A percentile compares a stretch with the other conserved stretches of the same genome.
Conservation (phyloP, 2,113 vertebrate genomes). For the Saguinus imperator region DNA sequence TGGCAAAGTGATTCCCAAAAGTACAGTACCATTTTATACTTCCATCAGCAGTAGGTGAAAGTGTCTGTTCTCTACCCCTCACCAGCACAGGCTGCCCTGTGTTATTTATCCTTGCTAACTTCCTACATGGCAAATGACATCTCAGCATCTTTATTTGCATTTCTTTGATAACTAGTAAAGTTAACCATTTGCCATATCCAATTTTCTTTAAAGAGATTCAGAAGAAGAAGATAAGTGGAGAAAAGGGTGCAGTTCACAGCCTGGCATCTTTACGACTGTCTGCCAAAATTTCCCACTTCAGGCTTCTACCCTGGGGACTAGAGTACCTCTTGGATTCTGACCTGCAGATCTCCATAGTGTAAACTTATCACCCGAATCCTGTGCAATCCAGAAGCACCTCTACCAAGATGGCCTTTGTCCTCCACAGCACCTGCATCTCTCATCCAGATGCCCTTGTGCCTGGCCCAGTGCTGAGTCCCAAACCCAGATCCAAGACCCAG, state of each 20-base stretch:
- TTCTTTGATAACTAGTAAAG: neutral
- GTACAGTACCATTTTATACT: neutral
- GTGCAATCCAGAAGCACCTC: neutral
- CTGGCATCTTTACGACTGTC: neutral
- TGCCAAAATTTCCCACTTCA: neutral
- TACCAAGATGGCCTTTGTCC: neutral
- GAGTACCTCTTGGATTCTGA: neutral
- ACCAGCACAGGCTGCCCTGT: neutral
- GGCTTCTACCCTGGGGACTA: neutral
- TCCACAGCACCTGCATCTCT: rapidly evolving
- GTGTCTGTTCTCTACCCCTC: neutral
- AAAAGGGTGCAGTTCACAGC: neutral
- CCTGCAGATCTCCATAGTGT: neutral
- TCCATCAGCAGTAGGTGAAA: neutral
- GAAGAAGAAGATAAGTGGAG: neutral
- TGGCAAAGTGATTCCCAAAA: neutral
- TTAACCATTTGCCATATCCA: neutral
- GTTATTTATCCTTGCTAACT: neutral
- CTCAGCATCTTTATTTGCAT: neutral
- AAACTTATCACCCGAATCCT: neutral
- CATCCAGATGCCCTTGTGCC: neutral
- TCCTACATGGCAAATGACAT: neutral
- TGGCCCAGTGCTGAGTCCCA: neutral
- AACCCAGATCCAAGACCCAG: neutral
- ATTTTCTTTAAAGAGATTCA: neutral